phyloP scores from a whole-genome alignment of 2,888 invertebrate species.

The Agrotis puta region DNA sequence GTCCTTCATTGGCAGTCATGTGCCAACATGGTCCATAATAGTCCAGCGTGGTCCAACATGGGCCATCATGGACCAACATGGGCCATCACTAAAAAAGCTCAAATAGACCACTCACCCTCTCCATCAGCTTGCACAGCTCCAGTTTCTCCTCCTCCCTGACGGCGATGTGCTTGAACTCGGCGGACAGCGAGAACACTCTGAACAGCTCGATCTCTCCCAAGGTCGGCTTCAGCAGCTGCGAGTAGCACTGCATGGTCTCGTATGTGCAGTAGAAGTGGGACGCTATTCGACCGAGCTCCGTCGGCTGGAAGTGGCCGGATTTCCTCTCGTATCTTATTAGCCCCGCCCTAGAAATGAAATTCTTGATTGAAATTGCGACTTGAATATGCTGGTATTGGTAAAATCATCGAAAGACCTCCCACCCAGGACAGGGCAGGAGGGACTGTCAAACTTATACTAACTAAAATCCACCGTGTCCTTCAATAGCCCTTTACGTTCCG shows the following conservation, averaged over 20 bases:
- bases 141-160: slow-evolving; percentile 99
- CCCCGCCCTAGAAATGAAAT: slow-evolving; percentile 93
- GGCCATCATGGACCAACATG: rapidly evolving
- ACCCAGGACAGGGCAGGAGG: too few species aligned
- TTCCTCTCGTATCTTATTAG: slow-evolving; percentile 98
- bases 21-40: background rate
- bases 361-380: too few species aligned
- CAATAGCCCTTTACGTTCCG: too few species aligned
- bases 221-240: slow-evolving; percentile 98
- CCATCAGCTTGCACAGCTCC: slow-evolving; percentile 98
- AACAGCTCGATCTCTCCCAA: slow-evolving; percentile 99
- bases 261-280: slow-evolving; percentile 99
- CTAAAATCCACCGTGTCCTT: too few species aligned
- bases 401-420: too few species aligned
- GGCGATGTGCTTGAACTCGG: slow-evolving; percentile 98
- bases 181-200: slow-evolving; percentile 99
- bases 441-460: too few species aligned
- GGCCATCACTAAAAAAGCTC: background rate
- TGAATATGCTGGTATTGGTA: background rate
- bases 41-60: background rate
- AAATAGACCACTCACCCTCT: slow-evolving; percentile 78
- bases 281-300: slow-evolving; percentile 99
- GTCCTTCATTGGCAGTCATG: background rate
- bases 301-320: slow-evolving; percentile 96
- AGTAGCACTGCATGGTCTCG: slow-evolving; percentile 99